phyloP scores from a whole-genome alignment of 2,113 vertebrate species.

The Eurystomus gularis region DNA sequence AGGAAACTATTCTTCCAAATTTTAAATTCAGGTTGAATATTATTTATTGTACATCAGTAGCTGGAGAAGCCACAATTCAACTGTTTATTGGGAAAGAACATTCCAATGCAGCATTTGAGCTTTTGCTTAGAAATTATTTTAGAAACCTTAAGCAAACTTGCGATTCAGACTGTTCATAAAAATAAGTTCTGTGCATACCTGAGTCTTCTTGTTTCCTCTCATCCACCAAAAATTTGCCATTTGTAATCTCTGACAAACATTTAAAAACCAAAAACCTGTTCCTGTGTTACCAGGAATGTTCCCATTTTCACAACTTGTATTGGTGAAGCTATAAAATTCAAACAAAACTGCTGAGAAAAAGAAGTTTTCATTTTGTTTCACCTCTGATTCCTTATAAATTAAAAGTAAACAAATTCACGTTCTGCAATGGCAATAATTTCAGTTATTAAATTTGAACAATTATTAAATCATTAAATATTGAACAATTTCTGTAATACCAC shows the following conservation, averaged over 20 bases:
- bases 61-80: neutral
- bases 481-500: neutral
- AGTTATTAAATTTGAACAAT: neutral
- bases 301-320: neutral
- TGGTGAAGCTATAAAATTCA: neutral
- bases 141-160: neutral
- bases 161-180: neutral
- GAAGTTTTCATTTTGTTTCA: neutral
- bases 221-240: neutral
- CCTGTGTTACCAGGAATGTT: neutral
- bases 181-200: neutral
- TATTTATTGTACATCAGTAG: neutral
- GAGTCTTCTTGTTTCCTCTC: neutral
- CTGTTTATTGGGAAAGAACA: neutral
- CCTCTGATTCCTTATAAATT: neutral
- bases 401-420: neutral
- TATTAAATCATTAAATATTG: too few species aligned
- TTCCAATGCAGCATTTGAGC: neutral
- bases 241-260: neutral
- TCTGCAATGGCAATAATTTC: neutral
- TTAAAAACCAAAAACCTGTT: neutral
- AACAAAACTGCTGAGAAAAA: neutral
- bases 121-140: neutral
- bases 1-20: neutral
- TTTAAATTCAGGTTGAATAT: neutral